These are phyloP conservation scores for Plodia interpunctella DNA, from an alignment of 1,140 invertebrate species.

Conservation along the genomic window DNA sequence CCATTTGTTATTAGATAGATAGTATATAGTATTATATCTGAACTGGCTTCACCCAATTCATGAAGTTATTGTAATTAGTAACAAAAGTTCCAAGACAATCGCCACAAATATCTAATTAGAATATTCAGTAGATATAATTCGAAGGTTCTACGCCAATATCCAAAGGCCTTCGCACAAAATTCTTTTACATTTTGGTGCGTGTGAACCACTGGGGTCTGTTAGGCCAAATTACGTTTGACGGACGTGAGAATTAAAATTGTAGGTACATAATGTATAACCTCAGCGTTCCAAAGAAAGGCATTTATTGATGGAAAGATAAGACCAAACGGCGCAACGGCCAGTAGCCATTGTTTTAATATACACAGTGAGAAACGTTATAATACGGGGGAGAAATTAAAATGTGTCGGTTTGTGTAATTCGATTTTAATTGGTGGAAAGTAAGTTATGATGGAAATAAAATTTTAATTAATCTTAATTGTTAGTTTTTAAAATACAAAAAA, in stretches of 20 bases:
- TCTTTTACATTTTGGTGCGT: conserved; percentile 3
- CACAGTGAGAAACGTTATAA: conserved; percentile 54
- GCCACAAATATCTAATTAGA: conserved; percentile 46
- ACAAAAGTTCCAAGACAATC: conserved; percentile 33
- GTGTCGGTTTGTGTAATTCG: conserved; percentile 48
- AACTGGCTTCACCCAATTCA: too few species aligned
- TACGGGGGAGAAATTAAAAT: conserved; percentile 42
- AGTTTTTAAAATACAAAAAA: too few species aligned
- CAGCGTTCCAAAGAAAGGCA: conserved; percentile 51
- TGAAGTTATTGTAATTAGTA: too few species aligned
- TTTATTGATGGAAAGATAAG: conserved; percentile 61
- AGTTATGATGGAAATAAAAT: conserved; percentile 4
- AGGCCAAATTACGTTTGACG: conserved; percentile 28
- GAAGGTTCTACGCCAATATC: conserved; percentile 20
- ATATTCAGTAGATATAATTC: conserved; percentile 28
- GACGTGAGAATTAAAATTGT: conserved; percentile 47
- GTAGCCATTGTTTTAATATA: conserved; percentile 63
- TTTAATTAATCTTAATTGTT: background rate
- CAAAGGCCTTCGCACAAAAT: conserved; percentile 13
- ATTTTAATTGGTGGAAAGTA: conserved; percentile 45
- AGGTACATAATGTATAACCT: conserved; percentile 34
- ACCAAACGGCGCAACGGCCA: conserved; percentile 49
- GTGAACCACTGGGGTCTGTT: conserved; percentile 10
- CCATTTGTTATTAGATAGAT: too few species aligned
- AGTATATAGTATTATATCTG: too few species aligned